These are phyloP conservation scores for Trichogramma dendrolimi DNA, from an alignment of 2,888 invertebrate genomes.

Conservation along the genomic window DNA sequence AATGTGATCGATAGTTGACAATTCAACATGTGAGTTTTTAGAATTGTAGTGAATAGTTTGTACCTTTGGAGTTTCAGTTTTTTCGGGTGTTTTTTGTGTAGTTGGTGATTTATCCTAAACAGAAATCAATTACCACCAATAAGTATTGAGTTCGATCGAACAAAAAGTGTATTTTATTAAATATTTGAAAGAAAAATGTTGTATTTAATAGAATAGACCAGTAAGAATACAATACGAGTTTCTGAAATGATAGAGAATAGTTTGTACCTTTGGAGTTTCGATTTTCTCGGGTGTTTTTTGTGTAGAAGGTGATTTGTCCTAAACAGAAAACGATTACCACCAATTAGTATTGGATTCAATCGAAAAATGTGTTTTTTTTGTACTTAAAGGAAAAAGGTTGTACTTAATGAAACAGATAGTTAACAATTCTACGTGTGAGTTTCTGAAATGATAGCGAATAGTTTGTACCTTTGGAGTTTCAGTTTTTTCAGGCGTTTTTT, in stretches of 20 bases:
- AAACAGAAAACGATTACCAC: slow-evolving; percentile 6
- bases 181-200: too few relatives aligned
- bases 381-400: neutral
- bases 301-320: slow-evolving; percentile 23
- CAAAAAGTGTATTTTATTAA: too few relatives aligned
- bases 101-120: slow-evolving; percentile 15
- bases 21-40: neutral
- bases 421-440: neutral
- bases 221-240: too few relatives aligned
- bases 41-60: neutral
- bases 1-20: neutral
- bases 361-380: neutral
- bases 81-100: neutral
- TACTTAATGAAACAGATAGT: neutral
- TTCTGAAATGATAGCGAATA: neutral
- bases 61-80: neutral
- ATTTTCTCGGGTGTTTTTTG: slow-evolving; percentile 25
- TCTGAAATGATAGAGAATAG: neutral
- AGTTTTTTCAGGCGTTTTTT: slow-evolving; percentile 8
- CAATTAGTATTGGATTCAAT: neutral
- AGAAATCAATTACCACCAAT: neutral
- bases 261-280: slow-evolving; percentile 38
- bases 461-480: slow-evolving; percentile 14
- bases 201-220: too few relatives aligned
- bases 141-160: too few relatives aligned